phyloP scores from a whole-genome alignment of 1,140 invertebrate species.

The Drosophila melanica region DNA sequence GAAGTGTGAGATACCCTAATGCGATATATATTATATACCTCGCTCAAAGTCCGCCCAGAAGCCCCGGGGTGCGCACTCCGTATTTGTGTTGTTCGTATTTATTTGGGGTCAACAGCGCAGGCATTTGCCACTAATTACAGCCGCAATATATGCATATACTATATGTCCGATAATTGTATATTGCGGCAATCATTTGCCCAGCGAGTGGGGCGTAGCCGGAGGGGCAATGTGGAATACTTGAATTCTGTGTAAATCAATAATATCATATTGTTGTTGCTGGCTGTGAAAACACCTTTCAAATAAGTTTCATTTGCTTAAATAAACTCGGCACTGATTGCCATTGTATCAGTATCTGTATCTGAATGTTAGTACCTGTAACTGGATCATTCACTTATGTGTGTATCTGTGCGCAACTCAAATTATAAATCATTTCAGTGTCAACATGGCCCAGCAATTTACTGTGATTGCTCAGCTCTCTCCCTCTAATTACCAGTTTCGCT shows the following conservation, averaged over 20 bases:
- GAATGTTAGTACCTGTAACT: slow-evolving; percentile 6
- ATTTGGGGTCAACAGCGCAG: slow-evolving; percentile 71
- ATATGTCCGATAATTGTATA: slow-evolving; percentile 28
- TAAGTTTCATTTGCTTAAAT: slow-evolving; percentile 62
- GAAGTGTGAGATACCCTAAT: slow-evolving; percentile 10
- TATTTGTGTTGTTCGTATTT: slow-evolving; percentile 25
- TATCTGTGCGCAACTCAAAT: slow-evolving; percentile 36
- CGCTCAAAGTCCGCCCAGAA: slow-evolving; percentile 18
- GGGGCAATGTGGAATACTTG: slow-evolving; percentile 6
- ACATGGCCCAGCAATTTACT: slow-evolving; percentile 27
- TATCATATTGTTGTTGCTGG: slow-evolving; percentile 30
- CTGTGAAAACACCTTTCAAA: slow-evolving; percentile 51
- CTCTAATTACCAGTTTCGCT: background rate
- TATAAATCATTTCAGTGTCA: slow-evolving; percentile 54
- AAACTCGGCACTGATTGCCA: slow-evolving; percentile 26
- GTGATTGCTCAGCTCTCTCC: slow-evolving; percentile 26
- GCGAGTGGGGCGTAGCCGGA: background rate
- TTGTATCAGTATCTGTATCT: slow-evolving; percentile 11
- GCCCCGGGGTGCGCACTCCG: slow-evolving; percentile 16
- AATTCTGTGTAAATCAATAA: slow-evolving; percentile 56
- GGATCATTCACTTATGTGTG: slow-evolving; percentile 5
- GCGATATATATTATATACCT: slow-evolving; percentile 6
- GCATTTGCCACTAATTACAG: slow-evolving; percentile 67
- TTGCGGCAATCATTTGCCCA: slow-evolving; percentile 32
- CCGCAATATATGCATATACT: slow-evolving; percentile 47